Evolutionary conservation across 2,113 vertebrate species (phyloP).

Genomic region (Hyla sarda): DNA sequence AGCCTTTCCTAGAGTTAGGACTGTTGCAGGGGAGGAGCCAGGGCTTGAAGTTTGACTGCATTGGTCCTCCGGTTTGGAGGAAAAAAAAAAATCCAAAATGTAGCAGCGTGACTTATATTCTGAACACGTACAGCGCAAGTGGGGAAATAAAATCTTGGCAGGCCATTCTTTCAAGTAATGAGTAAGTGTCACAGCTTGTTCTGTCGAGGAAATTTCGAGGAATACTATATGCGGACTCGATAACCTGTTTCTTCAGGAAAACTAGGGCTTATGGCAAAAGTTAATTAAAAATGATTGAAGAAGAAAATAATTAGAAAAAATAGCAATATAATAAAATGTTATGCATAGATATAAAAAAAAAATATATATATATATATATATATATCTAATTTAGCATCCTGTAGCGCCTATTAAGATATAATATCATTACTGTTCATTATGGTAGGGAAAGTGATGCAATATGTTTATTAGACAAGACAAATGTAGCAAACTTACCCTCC

Average conservation of each 20-base stretch:
- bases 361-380: no score
- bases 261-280: neutral
- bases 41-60: neutral
- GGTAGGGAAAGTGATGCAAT: neutral
- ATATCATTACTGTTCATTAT: neutral
- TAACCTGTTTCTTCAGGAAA: slow-evolving; percentile 28
- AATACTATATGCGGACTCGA: slow-evolving; percentile 52
- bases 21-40: slow-evolving; percentile 50
- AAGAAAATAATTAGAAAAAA: neutral
- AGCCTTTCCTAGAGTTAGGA: slow-evolving; percentile 29
- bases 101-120: slow-evolving; percentile 38
- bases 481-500: no score
- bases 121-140: slow-evolving; percentile 53
- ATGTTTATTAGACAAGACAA: neutral
- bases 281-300: neutral
- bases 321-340: neutral
- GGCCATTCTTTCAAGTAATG: slow-evolving; percentile 60
- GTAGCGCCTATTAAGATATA: neutral
- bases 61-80: neutral
- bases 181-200: slow-evolving; percentile 60
- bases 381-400: no score
- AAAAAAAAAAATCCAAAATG: slow-evolving; percentile 27
- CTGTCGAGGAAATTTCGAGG: slow-evolving; percentile 69
- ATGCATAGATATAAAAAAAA: rapidly evolving
- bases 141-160: slow-evolving; percentile 61